These are phyloP conservation scores for Phytoseiulus persimilis DNA, from an alignment of 2,888 invertebrate species.

Conservation along the genomic window DNA sequence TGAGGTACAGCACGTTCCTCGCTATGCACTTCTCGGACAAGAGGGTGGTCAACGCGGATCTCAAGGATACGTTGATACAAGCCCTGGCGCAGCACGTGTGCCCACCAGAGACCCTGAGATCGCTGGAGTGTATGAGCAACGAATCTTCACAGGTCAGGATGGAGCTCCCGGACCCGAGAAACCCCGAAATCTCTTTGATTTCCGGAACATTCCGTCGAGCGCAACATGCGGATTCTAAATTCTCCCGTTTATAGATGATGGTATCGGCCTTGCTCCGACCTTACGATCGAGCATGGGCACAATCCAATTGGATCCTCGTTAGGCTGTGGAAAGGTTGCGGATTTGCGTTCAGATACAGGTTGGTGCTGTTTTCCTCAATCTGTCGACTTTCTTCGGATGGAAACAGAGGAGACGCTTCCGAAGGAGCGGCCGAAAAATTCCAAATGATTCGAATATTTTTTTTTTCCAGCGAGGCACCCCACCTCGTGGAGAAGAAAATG, in stretches of 20 bases:
- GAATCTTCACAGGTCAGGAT: slow-evolving; percentile 54
- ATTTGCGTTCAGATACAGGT: slow-evolving; percentile 62
- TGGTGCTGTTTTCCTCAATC: slow-evolving; percentile 54
- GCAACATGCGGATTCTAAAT: not conserved
- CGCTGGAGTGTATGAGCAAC: slow-evolving; percentile 62
- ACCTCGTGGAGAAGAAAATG: slow-evolving; percentile 30
- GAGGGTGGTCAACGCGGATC: slow-evolving; percentile 60
- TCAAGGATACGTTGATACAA: slow-evolving; percentile 67
- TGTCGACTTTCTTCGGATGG: no score
- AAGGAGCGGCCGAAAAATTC: slow-evolving; percentile 49
- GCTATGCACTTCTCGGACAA: slow-evolving; percentile 67
- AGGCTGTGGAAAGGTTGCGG: slow-evolving; percentile 71
- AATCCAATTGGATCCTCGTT: slow-evolving; percentile 73
- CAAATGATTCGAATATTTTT: no score
- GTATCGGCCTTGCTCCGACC: slow-evolving; percentile 64
- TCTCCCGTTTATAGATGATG: slow-evolving; percentile 58
- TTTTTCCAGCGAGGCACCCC: not conserved
- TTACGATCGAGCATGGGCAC: slow-evolving; percentile 70
- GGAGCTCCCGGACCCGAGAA: not conserved
- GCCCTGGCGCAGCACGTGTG: slow-evolving; percentile 69
- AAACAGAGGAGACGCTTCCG: slow-evolving; percentile 51
- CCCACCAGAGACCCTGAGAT: slow-evolving; percentile 62
- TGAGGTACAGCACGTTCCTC: slow-evolving; percentile 59
- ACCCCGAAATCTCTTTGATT: no score
- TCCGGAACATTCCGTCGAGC: no score